phyloP scores from a whole-genome alignment of 2,888 invertebrate species.

The Hecatera dysodea region DNA sequence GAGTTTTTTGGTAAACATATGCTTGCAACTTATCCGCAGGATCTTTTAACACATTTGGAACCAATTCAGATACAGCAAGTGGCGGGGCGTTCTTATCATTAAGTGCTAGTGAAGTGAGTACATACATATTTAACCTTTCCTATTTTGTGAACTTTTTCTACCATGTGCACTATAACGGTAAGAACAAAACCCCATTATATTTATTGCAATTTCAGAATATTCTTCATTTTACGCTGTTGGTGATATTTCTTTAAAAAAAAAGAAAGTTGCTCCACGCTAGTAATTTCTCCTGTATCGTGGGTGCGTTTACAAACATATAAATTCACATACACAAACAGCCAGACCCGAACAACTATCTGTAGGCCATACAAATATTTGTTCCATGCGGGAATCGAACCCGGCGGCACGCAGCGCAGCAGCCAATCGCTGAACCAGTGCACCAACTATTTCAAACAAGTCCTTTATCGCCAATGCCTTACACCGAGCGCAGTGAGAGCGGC shows the following conservation, averaged over 20 bases:
- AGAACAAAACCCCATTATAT: neutral
- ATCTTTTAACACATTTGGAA: slow-evolving; percentile 9
- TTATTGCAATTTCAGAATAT: neutral
- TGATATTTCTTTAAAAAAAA: too few relatives aligned
- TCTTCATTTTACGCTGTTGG: neutral
- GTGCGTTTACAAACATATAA: too few relatives aligned
- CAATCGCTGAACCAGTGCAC: too few relatives aligned
- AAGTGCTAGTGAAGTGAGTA: too few relatives aligned
- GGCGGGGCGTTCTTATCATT: neutral
- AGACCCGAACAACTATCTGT: too few relatives aligned
- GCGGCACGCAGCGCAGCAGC: too few relatives aligned
- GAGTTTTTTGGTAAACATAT: slow-evolving; percentile 24
- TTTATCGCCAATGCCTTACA: slow-evolving; percentile 9
- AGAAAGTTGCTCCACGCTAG: too few relatives aligned
- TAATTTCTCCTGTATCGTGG: too few relatives aligned
- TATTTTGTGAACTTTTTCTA: slow-evolving; percentile 15
- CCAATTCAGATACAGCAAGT: slow-evolving; percentile 1
- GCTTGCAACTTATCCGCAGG: neutral
- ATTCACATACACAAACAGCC: too few relatives aligned
- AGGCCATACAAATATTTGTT: too few relatives aligned
- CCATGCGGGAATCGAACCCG: too few relatives aligned
- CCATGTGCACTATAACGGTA: neutral
- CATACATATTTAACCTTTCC: neutral
- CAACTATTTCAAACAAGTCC: neutral
- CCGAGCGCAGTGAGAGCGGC: slow-evolving; percentile 44